Base-by-base conservation (phyloP, 2,888 invertebrate genomes). In the Adineta ricciae region DNA sequence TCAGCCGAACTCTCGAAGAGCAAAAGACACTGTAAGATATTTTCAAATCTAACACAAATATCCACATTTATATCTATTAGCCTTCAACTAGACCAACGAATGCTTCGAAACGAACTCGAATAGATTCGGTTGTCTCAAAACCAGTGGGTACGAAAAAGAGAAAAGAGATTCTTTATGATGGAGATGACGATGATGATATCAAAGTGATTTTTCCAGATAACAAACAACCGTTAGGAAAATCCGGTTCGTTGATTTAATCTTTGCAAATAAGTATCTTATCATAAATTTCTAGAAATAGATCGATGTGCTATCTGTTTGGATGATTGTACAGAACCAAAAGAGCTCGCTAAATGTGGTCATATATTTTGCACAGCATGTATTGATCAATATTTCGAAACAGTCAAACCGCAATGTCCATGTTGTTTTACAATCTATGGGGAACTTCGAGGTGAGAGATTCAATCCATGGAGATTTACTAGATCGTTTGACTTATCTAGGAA, bases 361-460 rank as follows among this genome's bases (percentile, higher is more conserved):
- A 83, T 27, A 7, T 89, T 89, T 86, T 89, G 89, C 86, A 86
- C 54, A 83, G 86, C 84, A 0, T 89, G 89, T 86, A 88, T 89
- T 38, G 87, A 87, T 27, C 85, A 87, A 16, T 86, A 86, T 54
- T 88, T 89, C 73, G 54, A 78, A 27, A 21, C 24, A 78, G 86
- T 87, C 83, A 88, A 88, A 82, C 88, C 88, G 27, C 87, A 87
- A 11, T 89, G 89, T 85, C 89, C 89, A 9, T 86, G 87, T 0
- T 89, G 89, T 87, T 87, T 87, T 19, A 87, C 85, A 1, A 78
- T 88, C 36, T 89, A 88, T 86, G 89, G 88, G 5, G 84, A 85
- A n/a, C 56, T 88, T 54, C 86, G 64, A n/a, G 89, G 89, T 24
- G 87, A 0, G 7, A 64, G 16, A 16, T 64, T 32, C 0, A 36